Conservation (phyloP, 2,797 vertebrate genomes). For the Tiaroga cobitis region DNA sequence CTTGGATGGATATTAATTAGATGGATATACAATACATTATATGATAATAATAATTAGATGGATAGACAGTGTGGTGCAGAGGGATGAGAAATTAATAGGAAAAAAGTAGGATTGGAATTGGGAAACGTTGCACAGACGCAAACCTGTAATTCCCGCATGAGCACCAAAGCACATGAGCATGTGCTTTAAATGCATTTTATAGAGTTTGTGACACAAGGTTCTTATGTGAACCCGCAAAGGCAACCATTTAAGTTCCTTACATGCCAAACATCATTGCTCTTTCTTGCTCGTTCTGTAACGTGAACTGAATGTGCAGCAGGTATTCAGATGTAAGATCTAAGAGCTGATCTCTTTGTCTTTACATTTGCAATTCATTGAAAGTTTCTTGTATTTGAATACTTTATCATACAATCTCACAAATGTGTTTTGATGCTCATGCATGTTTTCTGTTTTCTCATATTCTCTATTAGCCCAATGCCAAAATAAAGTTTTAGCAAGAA, state of each 20-base stretch:
- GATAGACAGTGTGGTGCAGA: not conserved
- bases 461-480: not conserved
- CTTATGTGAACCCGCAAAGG: not conserved
- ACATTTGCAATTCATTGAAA: not conserved
- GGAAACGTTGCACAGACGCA: not conserved
- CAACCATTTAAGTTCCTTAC: not conserved
- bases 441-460: not conserved
- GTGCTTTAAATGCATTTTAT: not conserved
- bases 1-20: not conserved
- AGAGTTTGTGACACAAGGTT: not conserved
- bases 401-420: not conserved
- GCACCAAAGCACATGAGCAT: not conserved
- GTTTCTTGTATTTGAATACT: not conserved
- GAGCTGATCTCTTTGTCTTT: conserved; percentile 1
- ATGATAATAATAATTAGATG: not conserved
- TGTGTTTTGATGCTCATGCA: not conserved
- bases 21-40: not conserved
- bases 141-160: not conserved
- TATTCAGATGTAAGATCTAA: not conserved
- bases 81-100: not conserved
- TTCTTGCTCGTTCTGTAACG: not conserved
- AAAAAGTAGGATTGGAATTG: not conserved
- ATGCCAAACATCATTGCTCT: not conserved
- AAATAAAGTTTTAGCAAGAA: not conserved
- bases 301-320: not conserved